Evolutionary conservation across 35 echinoderm and acorn worm species (phyloP).

Genomic region (Chiridota heheva): DNA sequence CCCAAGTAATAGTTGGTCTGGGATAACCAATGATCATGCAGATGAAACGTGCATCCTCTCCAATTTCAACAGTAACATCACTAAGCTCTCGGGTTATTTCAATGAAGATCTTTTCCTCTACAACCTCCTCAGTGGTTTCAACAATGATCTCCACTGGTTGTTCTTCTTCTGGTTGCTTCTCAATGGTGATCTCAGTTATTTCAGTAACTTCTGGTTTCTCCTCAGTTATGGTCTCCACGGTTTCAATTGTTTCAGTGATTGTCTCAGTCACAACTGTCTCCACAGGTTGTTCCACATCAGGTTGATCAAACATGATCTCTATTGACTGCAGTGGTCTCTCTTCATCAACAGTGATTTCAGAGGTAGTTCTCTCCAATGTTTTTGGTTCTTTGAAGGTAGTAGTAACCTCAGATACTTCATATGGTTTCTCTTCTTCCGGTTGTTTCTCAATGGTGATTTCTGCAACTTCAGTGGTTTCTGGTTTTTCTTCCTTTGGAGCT

Average conservation of each 20-base stretch:
- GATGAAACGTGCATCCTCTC: constrained; percentile 2
- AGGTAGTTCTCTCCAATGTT: too few species aligned
- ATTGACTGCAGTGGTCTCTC: constrained; percentile 23
- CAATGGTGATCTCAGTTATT: constrained; percentile 23
- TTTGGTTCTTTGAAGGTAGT: too few species aligned
- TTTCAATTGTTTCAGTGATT: background rate
- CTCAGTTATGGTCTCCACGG: background rate
- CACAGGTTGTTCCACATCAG: constrained; percentile 38
- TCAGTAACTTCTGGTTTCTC: constrained; percentile 21
- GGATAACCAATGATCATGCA: constrained; percentile 55
- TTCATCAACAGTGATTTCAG: constrained; percentile 6
- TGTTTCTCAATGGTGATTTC: constrained; percentile 54
- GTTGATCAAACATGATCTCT: background rate
- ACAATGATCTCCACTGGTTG: constrained; percentile 29
- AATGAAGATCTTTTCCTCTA: constrained; percentile 33
- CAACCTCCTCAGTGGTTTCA: constrained; percentile 6
- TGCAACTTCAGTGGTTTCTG: constrained; percentile 22
- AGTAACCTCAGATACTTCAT: background rate
- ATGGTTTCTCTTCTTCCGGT: constrained; percentile 13
- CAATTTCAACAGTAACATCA: constrained; percentile 29
- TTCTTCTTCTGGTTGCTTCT: constrained; percentile 6
- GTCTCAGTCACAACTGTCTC: background rate
- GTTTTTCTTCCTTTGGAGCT: constrained; percentile 10
- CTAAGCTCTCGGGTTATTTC: constrained; percentile 19
- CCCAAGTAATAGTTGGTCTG: constrained; percentile 56